Percentiles rank a stretch among this genome's conserved stretches.
Conservation (phyloP, 2,113 vertebrate species). For the Ceyx margarethae region DNA sequence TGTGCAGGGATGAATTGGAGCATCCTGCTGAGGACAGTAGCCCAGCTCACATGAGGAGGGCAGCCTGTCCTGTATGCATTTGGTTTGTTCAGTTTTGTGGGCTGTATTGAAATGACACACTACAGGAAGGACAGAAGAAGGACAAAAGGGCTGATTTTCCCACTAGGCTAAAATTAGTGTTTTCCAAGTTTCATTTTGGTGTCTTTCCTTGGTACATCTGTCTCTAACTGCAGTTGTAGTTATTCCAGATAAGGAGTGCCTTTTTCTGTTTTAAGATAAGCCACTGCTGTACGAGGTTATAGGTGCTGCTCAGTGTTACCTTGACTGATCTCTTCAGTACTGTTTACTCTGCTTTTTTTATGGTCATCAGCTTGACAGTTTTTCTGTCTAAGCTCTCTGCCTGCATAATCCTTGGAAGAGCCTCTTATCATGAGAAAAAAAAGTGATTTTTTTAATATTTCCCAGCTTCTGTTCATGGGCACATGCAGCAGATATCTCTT, state of each 20-base stretch:
- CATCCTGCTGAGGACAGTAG: not conserved
- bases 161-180: not conserved
- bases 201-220: not conserved
- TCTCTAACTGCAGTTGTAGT: not conserved
- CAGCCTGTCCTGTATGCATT: not conserved
- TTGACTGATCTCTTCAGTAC: not conserved
- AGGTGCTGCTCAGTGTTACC: not conserved
- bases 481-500: not conserved
- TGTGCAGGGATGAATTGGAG: not conserved
- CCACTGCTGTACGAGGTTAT: not conserved
- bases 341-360: not conserved
- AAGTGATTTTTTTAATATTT: not conserved
- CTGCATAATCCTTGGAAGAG: not conserved
- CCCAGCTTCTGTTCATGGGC: not conserved
- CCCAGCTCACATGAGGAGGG: not conserved
- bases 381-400: not conserved
- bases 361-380: not conserved
- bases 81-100: not conserved
- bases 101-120: not conserved
- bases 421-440: not conserved
- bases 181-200: not conserved
- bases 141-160: not conserved
- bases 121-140: not conserved
- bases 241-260: not conserved
- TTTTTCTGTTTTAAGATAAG: constrained; percentile 19